A percentile compares a stretch with the other conserved stretches of the same genome.
Evolutionary conservation across 2,797 vertebrate genomes (phyloP).

Genomic region (Neosilurus hyrtlii): DNA sequence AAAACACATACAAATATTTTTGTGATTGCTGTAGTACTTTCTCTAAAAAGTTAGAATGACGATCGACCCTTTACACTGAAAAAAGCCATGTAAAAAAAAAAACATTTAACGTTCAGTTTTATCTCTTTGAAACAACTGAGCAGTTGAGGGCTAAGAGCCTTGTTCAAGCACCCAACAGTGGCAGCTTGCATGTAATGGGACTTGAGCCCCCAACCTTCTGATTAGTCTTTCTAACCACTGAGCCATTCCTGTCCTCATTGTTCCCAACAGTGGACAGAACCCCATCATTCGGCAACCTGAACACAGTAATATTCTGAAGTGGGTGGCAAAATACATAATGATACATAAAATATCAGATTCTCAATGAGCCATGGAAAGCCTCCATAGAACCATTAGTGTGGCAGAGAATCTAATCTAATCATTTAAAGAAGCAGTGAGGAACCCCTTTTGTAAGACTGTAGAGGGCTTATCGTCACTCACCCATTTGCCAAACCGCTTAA

Average conservation of each 20-base stretch:
- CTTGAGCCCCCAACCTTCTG: too few species aligned
- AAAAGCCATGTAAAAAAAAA: neutral
- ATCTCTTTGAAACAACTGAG: too few species aligned
- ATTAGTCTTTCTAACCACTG: too few species aligned
- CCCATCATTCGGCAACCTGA: neutral
- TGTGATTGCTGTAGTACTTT: neutral
- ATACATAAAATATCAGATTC: neutral
- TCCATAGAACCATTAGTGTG: neutral
- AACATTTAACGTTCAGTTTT: neutral
- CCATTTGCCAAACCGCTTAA: too few species aligned
- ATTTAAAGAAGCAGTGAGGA: constrained; percentile 1
- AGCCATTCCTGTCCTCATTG: neutral
- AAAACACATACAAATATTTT: neutral
- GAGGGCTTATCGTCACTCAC: neutral
- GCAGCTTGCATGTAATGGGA: too few species aligned
- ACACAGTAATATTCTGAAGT: neutral
- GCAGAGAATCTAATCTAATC: neutral
- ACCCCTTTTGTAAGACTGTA: neutral
- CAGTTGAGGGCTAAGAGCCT: neutral
- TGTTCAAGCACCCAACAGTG: neutral
- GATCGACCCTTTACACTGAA: neutral
- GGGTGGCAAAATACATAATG: neutral
- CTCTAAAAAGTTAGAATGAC: neutral
- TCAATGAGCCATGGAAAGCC: neutral
- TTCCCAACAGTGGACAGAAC: neutral